Evolutionary conservation across 1,140 invertebrate species (phyloP).

Genomic region (Parapsyche elsis): DNA sequence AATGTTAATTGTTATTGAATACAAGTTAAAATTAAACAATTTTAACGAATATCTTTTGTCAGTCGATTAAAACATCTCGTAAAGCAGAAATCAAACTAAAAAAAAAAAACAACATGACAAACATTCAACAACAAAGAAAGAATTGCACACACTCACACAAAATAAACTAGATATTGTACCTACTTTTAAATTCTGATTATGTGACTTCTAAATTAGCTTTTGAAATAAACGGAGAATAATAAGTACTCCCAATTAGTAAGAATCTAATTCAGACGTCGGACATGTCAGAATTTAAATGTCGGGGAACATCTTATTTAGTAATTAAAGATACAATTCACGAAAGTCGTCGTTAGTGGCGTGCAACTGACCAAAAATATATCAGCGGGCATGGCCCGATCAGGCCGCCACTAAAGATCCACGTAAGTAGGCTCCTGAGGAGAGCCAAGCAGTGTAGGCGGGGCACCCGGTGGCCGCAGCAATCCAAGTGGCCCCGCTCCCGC

Average conservation of each 20-base stretch:
- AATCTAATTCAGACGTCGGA: too few species aligned
- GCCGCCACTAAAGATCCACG: constrained; percentile 90
- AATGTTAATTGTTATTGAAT: too few species aligned
- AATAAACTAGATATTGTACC: background rate
- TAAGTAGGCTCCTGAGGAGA: constrained; percentile 91
- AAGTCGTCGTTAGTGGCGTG: constrained; percentile 23
- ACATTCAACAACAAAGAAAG: background rate
- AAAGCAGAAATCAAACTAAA: background rate
- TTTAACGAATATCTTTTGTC: too few species aligned
- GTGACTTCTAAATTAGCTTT: too few species aligned
- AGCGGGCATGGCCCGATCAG: constrained; percentile 70
- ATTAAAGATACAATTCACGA: too few species aligned
- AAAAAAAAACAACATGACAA: background rate
- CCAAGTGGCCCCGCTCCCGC: constrained; percentile 70
- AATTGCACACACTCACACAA: background rate
- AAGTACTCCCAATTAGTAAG: too few species aligned
- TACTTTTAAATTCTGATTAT: background rate
- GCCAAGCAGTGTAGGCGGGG: constrained; percentile 70
- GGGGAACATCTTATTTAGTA: too few species aligned
- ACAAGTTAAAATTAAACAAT: too few species aligned
- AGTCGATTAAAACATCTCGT: too few species aligned
- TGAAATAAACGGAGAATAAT: too few species aligned
- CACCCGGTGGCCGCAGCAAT: constrained; percentile 67
- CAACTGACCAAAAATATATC: constrained; percentile 50
- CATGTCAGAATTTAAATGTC: too few species aligned